A percentile compares a stretch with the other conserved stretches of the same genome.
These are phyloP conservation scores for Folsomia manolachei DNA, from an alignment of 2,888 invertebrate genomes.

Conservation along the genomic window DNA sequence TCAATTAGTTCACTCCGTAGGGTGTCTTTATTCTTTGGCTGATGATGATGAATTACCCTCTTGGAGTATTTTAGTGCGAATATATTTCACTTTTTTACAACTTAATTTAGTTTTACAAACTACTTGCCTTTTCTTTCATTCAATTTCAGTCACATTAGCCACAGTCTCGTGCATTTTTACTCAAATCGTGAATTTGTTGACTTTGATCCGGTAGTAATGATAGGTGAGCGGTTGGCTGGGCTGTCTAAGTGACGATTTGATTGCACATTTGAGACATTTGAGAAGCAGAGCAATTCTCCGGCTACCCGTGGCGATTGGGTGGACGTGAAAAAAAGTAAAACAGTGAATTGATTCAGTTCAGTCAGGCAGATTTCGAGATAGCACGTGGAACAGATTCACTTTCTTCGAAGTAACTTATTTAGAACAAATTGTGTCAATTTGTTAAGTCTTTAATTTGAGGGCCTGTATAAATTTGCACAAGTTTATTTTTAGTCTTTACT, in stretches of 20 bases:
- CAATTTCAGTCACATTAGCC: too few species aligned
- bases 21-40: conserved; percentile 27
- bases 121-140: too few species aligned
- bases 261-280: conserved; percentile 24
- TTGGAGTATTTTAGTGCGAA: neutral
- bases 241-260: conserved; percentile 37
- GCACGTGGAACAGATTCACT: neutral
- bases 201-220: conserved; percentile 22
- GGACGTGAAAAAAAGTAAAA: too few species aligned
- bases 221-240: conserved; percentile 31
- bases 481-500: neutral
- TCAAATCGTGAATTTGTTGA: conserved; percentile 4
- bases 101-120: conserved; percentile 4
- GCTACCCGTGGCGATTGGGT: conserved; percentile 3
- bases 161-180: neutral
- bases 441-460: too few species aligned
- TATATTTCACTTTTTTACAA: conserved; percentile 12
- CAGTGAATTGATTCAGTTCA: neutral
- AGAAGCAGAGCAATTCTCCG: conserved; percentile 9
- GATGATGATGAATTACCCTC: conserved; percentile 38
- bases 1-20: conserved; percentile 35
- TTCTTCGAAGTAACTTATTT: neutral
- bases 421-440: neutral
- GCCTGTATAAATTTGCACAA: neutral
- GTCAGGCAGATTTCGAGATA: neutral